Evolutionary conservation across 2,888 invertebrate genomes (phyloP).

Genomic region (Heliconius erato): DNA sequence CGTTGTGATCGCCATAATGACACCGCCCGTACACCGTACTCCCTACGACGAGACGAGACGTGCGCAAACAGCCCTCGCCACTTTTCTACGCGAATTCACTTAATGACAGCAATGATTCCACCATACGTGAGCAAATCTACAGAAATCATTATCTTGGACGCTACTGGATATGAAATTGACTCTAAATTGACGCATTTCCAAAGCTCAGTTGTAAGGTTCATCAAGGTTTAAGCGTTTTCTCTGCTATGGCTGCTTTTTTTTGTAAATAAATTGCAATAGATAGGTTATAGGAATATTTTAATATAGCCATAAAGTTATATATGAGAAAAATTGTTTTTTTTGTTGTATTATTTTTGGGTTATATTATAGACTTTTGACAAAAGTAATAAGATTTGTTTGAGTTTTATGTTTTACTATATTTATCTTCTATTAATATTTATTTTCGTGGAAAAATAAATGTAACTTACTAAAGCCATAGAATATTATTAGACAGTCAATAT

Average conservation of each 20-base stretch:
- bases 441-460: not conserved
- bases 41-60: slow-evolving; percentile 62
- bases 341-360: not conserved
- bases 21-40: slow-evolving; percentile 70
- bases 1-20: slow-evolving; percentile 67
- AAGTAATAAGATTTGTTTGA: too few species aligned
- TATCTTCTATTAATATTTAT: too few species aligned
- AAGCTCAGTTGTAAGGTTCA: slow-evolving; percentile 6
- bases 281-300: not conserved
- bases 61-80: slow-evolving; percentile 68
- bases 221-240: slow-evolving; percentile 10
- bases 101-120: slow-evolving; percentile 55
- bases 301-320: not conserved
- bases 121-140: slow-evolving; percentile 69
- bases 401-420: too few species aligned
- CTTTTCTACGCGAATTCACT: slow-evolving; percentile 61
- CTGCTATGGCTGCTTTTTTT: not conserved
- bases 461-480: too few species aligned
- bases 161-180: slow-evolving; percentile 51
- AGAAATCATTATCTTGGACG: slow-evolving; percentile 48
- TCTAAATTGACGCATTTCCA: slow-evolving; percentile 43
- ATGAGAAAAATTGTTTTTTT: not conserved
- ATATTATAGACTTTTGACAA: too few species aligned
- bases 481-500: too few species aligned
- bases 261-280: not conserved